Evolutionary conservation across 1,140 invertebrate genomes (phyloP).

Genomic region (Periplaneta americana): DNA sequence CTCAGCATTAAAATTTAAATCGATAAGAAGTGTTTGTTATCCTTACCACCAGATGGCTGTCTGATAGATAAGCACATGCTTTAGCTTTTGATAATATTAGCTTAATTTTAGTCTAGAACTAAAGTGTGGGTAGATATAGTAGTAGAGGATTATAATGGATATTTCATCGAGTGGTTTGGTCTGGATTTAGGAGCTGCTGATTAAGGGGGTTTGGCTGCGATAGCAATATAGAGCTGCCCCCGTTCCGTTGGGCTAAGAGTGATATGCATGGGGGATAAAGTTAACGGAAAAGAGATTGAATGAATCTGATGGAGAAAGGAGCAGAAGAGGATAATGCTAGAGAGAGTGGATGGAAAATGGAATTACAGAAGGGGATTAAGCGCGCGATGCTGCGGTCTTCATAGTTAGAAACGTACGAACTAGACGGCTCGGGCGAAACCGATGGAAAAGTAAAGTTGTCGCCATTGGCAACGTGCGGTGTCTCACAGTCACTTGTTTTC

Average conservation of each 20-base stretch:
- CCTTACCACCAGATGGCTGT: background rate
- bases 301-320: background rate
- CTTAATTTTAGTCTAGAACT: background rate
- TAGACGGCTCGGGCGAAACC: no score
- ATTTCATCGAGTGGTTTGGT: background rate
- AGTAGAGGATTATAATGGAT: background rate
- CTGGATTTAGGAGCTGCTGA: background rate
- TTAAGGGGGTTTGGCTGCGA: background rate
- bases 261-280: background rate
- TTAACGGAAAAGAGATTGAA: background rate
- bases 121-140: background rate
- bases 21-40: background rate
- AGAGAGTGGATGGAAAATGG: background rate
- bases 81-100: background rate
- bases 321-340: background rate
- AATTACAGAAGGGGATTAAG: background rate
- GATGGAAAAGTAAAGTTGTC: no score
- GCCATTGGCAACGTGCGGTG: no score
- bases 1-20: no score
- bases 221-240: background rate
- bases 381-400: background rate
- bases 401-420: no score
- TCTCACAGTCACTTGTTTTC: no score
- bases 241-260: background rate
- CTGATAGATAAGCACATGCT: background rate